Evolutionary conservation across 2,113 vertebrate species (phyloP).

Genomic region (Sporophila hypoxantha): DNA sequence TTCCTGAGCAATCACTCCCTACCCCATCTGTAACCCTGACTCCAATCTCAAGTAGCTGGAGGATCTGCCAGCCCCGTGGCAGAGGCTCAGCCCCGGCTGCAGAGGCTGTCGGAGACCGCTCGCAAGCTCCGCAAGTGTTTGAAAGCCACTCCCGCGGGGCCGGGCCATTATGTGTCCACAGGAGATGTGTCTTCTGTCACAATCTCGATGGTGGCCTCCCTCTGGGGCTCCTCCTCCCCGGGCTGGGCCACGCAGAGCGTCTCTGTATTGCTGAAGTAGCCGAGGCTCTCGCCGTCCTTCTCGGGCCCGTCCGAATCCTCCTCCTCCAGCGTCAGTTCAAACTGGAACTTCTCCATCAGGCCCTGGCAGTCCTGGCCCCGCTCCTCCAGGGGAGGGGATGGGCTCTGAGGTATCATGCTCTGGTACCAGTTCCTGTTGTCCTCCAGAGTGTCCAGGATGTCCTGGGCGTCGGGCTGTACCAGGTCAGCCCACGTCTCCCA

Average conservation of each 20-base stretch:
- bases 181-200: conserved; percentile 82
- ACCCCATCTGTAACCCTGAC: conserved; percentile 69
- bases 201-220: conserved; percentile 75
- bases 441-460: conserved; percentile 95
- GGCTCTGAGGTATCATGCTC: conserved; percentile 97
- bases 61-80: conserved; percentile 70
- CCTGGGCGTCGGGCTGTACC: conserved; percentile 95
- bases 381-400: conserved; percentile 89
- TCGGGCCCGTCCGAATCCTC: conserved; percentile 86
- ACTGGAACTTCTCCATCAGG: conserved; percentile 90
- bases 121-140: conserved; percentile 52
- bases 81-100: conserved; percentile 70
- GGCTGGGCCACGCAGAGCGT: conserved; percentile 66
- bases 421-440: conserved; percentile 99
- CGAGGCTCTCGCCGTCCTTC: conserved; percentile 74
- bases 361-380: conserved; percentile 72
- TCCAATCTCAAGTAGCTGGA: conserved; percentile 86
- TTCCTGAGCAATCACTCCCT: conserved; percentile 86
- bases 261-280: conserved; percentile 72
- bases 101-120: conserved; percentile 71
- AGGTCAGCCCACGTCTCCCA: conserved; percentile 99
- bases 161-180: conserved; percentile 83
- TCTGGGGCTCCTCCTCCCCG: conserved; percentile 36
- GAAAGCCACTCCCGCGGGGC: conserved; percentile 30
- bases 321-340: conserved; percentile 88